Base-by-base conservation (phyloP, 2,113 vertebrate species). In the Xiphorhynchus elegans region DNA sequence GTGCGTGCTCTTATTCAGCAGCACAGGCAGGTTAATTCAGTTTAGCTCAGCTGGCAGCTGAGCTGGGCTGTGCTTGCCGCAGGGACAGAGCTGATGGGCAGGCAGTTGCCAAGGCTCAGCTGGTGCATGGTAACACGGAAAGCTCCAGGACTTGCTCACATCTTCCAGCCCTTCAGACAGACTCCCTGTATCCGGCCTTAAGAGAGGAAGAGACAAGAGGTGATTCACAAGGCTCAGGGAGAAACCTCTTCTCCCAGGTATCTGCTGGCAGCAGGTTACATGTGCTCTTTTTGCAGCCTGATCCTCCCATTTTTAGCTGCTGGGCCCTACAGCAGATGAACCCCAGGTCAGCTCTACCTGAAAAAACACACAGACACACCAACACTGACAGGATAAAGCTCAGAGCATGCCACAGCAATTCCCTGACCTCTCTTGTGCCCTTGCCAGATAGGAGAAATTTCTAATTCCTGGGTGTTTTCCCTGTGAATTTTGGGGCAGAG, bases 61-160 rank as follows among this genome's bases (percentile, higher is more conserved):
- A 60, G 56, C 94, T 18, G 72, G 81, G 81, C 47, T 55, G 75
- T 31, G 81, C 50, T 69, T 64, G 88, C 94, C 44, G 59, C 80
- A 80, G 91, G 91, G 91, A 73, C 81, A 79, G 89, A 60, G 85
- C 92, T 89, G 62, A 47, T 4, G 92, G 94, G 92, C 92, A 75
- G 87, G 2, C 77, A 58, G 94, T 83, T 91, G 94, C 89, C 92
- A 72, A 62, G 92, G 82, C 89, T 94, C 82, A 59, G 90, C 90
- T 40, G 78, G 68, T 33, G 89, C 73, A 20, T n/a, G 86, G 85
- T 62, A 86, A 87, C 92, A 58, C 82, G 1, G 69, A 63, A n/a
- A 69, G 79, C 82, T 87, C n/a, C 37, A 15, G 89, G 84, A 59
- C 60, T 59, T 17, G 73, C 73, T 73, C n/a, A 0, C 4, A n/a